A percentile compares a stretch with the other conserved stretches of the same genome.
These are phyloP conservation scores for Grammomys dolichurus DNA, from an alignment of 2,113 vertebrate genomes.

Conservation along the genomic window DNA sequence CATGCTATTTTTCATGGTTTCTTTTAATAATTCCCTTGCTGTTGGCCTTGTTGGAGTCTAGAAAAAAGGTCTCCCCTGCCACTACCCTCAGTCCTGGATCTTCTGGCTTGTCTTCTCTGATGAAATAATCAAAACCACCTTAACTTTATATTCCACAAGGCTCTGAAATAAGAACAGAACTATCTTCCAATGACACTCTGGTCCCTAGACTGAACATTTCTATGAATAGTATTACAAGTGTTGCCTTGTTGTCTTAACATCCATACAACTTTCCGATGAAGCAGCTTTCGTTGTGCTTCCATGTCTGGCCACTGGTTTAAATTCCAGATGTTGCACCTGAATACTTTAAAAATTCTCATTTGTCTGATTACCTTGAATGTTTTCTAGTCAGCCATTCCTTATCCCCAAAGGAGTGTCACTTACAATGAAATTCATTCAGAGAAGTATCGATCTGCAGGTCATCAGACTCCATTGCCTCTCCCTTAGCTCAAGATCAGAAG, in stretches of 20 bases:
- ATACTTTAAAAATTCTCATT: constrained; percentile 76
- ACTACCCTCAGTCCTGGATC: rapidly evolving
- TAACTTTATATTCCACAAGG: constrained; percentile 33
- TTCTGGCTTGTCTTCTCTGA: constrained; percentile 1
- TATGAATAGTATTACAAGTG: background rate
- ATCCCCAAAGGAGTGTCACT: constrained; percentile 82
- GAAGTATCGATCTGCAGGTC: constrained; percentile 85
- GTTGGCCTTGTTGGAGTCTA: background rate
- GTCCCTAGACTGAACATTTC: constrained; percentile 12
- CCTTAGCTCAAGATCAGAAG: constrained; percentile 73
- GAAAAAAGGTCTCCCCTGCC: background rate
- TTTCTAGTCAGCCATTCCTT: constrained; percentile 80
- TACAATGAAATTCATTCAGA: constrained; percentile 86
- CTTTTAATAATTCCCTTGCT: constrained; percentile 39
- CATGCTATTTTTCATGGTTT: background rate
- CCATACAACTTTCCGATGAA: background rate
- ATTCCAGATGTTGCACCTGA: constrained; percentile 78
- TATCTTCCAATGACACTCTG: constrained; percentile 18
- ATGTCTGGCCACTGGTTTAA: constrained; percentile 79
- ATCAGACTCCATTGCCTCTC: constrained; percentile 80
- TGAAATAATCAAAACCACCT: constrained; percentile 43
- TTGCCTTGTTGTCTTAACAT: background rate
- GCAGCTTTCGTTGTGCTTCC: constrained; percentile 57
- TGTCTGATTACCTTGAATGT: constrained; percentile 84
- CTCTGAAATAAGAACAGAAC: constrained; percentile 44